Evolutionary conservation across 2,113 vertebrate genomes (phyloP), one percentile per base, ranked within the genome.

Genomic region (Melanostigma gelatinosum): DNA sequence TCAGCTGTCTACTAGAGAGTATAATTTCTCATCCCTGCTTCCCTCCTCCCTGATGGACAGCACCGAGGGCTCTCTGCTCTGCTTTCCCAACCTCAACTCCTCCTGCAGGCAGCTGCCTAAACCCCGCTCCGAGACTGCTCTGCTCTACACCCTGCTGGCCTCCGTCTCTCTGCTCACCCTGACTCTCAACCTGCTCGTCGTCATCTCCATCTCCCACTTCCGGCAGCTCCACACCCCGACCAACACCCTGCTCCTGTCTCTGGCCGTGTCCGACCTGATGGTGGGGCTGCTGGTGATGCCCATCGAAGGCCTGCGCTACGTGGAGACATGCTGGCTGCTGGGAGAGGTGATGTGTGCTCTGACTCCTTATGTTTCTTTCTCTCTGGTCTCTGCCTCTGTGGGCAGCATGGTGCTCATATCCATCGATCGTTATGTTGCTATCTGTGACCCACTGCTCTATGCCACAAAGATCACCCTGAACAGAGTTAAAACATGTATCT

Each of bases 161-260:
- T 58, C 4, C 0, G 0, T 72, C 71, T 85, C 81, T 18, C 73
- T 84, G 64, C 63, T 87, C 77, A 84, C 82, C 0, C 74, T 87
- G 8, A 71, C 10, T 0, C 82, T 84, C 64, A 87, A 87, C 68
- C 36, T 84, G 6, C 64, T 87, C 2, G 78, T 87, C 58, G 22
- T 87, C 36, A 13, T 87, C 65, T 80, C 82, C 70, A 87, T 87
- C 77, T 68, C 81, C 10, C 86, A 81, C 55, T 85, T 89, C 85
- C 80, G 82, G 75, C 88, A 93, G 81, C 92, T 94, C n/a, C 92
- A 92, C 83, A 93, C 85, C n/a, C 83, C 89, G 1, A 93, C 91
- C 75, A 93, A 94, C 79, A 13, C 80, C 54, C 84, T 94, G 36
- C 77, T 93, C 8, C 80, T 90, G 54, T 93, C 86, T 0, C 67